Conservation (phyloP, 2,888 invertebrate genomes). For the Apomyelois bistriatella region DNA sequence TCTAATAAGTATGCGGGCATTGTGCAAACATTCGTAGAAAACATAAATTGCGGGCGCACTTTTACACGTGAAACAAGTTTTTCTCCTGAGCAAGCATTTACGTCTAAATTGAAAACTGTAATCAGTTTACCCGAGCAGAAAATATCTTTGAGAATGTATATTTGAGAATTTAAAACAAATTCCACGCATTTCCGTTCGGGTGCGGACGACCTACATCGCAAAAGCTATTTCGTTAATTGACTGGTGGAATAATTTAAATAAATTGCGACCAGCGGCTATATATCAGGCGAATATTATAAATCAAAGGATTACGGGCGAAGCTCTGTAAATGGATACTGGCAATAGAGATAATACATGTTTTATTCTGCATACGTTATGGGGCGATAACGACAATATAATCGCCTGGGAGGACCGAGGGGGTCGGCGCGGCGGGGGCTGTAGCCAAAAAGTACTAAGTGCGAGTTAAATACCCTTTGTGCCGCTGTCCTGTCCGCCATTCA, state of each 20-base stretch:
- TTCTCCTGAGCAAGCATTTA: conserved; percentile 28
- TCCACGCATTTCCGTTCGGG: conserved; percentile 36
- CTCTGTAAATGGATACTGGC: conserved; percentile 71
- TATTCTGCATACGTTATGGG: conserved; percentile 75
- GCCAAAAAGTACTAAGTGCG: conserved; percentile 77
- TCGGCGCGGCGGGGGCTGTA: conserved; percentile 45
- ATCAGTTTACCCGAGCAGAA: conserved; percentile 29
- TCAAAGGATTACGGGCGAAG: conserved; percentile 70
- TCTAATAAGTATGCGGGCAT: conserved; percentile 68
- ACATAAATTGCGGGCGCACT: conserved; percentile 38
- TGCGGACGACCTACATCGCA: conserved; percentile 50
- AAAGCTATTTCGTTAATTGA: conserved; percentile 77
- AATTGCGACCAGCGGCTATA: conserved; percentile 69
- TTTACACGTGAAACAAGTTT: conserved; percentile 47
- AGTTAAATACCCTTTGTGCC: conserved; percentile 79
- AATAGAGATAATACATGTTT: conserved; percentile 72
- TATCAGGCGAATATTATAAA: conserved; percentile 71
- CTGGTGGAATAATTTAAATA: conserved; percentile 76
- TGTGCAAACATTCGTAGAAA: conserved; percentile 33
- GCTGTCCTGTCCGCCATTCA: conserved; percentile 66
- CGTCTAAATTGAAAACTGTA: conserved; percentile 31
- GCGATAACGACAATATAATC: conserved; percentile 76
- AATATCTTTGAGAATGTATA: conserved; percentile 32
- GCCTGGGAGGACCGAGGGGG: conserved; percentile 42
- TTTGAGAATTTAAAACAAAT: conserved; percentile 36